Percentiles rank a stretch among this genome's conserved stretches.
phyloP scores from a whole-genome alignment of 2,113 vertebrate genomes.

The Gambusia affinis region DNA sequence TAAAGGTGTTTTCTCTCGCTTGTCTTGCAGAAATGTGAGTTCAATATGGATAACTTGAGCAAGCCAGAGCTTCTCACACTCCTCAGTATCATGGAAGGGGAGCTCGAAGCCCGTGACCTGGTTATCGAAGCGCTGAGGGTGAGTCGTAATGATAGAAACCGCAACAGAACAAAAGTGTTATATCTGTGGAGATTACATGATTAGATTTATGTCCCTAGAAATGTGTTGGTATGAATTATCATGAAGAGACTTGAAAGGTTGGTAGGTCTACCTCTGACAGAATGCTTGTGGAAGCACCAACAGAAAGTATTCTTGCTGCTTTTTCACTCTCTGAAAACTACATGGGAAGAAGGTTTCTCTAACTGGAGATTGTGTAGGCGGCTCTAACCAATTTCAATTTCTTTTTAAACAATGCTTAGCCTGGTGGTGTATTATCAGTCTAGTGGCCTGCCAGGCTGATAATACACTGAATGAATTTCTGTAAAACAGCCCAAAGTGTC shows the following conservation, averaged over 20 bases:
- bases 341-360: too few species aligned
- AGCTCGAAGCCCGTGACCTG: slow-evolving; percentile 94
- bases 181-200: slow-evolving; percentile 27
- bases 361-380: too few species aligned
- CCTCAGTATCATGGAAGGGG: slow-evolving; percentile 96
- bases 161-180: slow-evolving; percentile 12
- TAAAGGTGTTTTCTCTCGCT: not conserved
- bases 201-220: slow-evolving; percentile 23
- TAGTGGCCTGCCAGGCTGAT: too few species aligned
- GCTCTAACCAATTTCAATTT: too few species aligned
- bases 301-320: slow-evolving; percentile 16
- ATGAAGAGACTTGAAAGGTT: slow-evolving; percentile 20
- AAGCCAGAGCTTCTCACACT: slow-evolving; percentile 92
- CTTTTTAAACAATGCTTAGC: too few species aligned
- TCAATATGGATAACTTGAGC: slow-evolving; percentile 97
- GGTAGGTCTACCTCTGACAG: slow-evolving; percentile 6
- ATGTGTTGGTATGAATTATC: slow-evolving; percentile 10
- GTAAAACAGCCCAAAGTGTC: too few species aligned
- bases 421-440: too few species aligned
- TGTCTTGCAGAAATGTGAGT: slow-evolving; percentile 90
- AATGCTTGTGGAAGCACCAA: slow-evolving; percentile 22
- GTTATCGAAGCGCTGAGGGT: slow-evolving; percentile 97
- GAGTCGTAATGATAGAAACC: slow-evolving; percentile 64
- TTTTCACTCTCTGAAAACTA: not conserved
- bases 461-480: too few species aligned